Conservation (phyloP, 2,113 vertebrate genomes). For the Platysteira castanea region DNA sequence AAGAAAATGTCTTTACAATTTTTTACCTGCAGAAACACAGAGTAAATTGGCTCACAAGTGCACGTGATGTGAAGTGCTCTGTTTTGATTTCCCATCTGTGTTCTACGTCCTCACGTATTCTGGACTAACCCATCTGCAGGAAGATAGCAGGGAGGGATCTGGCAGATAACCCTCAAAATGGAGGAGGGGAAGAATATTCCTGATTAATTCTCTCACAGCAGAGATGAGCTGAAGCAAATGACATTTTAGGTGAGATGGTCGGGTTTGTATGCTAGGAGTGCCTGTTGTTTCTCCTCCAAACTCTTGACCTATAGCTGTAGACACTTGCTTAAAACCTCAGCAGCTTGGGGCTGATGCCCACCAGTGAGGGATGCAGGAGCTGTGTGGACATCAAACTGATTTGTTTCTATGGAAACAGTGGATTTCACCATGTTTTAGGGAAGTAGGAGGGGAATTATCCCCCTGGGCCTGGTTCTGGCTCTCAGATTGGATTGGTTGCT, state of each 20-base stretch:
- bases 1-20: not conserved
- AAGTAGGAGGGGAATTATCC: slow-evolving; percentile 31
- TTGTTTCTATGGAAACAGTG: slow-evolving; percentile 70
- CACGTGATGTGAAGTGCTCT: not conserved
- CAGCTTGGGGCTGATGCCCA: slow-evolving; percentile 18
- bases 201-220: not conserved
- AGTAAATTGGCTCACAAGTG: not conserved
- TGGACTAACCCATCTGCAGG: slow-evolving; percentile 9
- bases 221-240: not conserved
- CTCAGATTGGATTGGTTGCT: slow-evolving; percentile 10
- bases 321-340: not conserved
- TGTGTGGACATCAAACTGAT: slow-evolving; percentile 38
- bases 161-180: not conserved
- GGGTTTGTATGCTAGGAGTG: not conserved
- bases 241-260: not conserved
- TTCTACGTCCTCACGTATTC: not conserved
- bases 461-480: not conserved
- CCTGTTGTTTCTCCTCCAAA: not conserved
- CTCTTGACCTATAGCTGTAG: not conserved
- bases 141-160: not conserved
- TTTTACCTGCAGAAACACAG: not conserved
- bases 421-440: slow-evolving; percentile 47
- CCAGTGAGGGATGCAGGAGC: slow-evolving; percentile 26
- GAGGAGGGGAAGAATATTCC: slow-evolving; percentile 11
- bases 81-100: not conserved